Conservation (phyloP, 2,113 vertebrate species). For the Carollia perspicillata region DNA sequence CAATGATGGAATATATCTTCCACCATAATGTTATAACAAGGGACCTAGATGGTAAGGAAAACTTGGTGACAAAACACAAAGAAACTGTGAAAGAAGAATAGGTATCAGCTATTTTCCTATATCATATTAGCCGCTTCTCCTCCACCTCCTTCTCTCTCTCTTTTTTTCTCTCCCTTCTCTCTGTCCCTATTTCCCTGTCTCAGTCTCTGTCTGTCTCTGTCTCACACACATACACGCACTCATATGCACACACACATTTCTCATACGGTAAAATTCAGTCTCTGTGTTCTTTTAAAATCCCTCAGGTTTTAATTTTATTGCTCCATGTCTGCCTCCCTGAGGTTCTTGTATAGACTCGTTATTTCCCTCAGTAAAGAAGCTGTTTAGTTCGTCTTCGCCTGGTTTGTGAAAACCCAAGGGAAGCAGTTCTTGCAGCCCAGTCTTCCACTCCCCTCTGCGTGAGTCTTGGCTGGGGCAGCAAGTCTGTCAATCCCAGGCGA, state of each 20-base stretch:
- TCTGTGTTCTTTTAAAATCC: background rate
- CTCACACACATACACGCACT: background rate
- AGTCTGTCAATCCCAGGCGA: conserved; percentile 31
- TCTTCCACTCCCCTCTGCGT: background rate
- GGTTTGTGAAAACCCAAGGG: conserved; percentile 28
- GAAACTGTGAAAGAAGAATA: background rate
- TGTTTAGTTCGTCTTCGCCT: background rate
- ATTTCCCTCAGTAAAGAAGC: conserved; percentile 36
- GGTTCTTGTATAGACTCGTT: background rate
- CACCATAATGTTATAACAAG: background rate
- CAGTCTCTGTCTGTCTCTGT: background rate
- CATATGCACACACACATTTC: background rate
- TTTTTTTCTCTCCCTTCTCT: background rate
- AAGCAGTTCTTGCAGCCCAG: conserved; percentile 39
- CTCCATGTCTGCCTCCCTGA: background rate
- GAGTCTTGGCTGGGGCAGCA: conserved; percentile 35
- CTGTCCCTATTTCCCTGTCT: background rate
- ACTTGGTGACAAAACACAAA: background rate
- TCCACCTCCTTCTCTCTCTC: background rate
- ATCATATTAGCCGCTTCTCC: background rate
- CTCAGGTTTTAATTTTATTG: conserved; percentile 37
- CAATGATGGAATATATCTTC: background rate
- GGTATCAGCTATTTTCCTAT: accelerated
- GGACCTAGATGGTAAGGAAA: background rate
- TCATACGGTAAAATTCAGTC: background rate